These are phyloP conservation scores for Glaucidium brasilianum DNA, from an alignment of 2,113 vertebrate species.

Conservation along the genomic window DNA sequence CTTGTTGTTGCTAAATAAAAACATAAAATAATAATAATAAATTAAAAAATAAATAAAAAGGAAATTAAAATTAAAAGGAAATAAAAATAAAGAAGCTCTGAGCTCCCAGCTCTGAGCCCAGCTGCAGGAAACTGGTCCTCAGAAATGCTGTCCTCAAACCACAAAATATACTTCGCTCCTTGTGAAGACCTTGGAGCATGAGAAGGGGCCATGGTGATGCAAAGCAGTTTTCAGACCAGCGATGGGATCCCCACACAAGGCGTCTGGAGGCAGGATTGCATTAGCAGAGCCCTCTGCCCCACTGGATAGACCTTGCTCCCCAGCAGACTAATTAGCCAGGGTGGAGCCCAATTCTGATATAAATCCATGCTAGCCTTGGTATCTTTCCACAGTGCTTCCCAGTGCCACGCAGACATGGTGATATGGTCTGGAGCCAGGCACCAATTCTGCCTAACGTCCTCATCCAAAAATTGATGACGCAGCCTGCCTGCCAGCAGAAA, in stretches of 20 bases:
- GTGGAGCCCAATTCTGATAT: conserved; percentile 1
- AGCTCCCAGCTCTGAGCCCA: background rate
- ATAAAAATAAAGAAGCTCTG: background rate
- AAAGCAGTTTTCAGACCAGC: background rate
- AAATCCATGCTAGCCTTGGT: background rate
- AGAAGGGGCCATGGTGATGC: background rate
- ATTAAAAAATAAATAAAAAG: background rate
- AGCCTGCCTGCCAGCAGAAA: conserved; percentile 47
- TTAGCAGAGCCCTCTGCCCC: background rate
- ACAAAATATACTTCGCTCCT: background rate
- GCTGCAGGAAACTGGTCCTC: background rate
- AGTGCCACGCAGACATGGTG: background rate
- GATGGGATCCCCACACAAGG: background rate
- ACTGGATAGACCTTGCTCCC: background rate
- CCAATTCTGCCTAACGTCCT: conserved; percentile 40
- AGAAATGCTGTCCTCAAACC: background rate
- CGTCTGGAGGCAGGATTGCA: background rate
- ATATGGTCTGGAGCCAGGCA: conserved; percentile 6
- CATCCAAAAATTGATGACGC: conserved; percentile 46
- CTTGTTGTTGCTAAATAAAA: background rate
- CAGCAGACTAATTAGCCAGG: conserved; percentile 16
- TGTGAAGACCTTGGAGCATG: background rate
- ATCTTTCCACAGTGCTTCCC: background rate
- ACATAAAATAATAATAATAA: background rate
- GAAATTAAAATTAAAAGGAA: background rate